Conservation (phyloP, 2,888 invertebrate genomes). For the Conistra vaccinii region DNA sequence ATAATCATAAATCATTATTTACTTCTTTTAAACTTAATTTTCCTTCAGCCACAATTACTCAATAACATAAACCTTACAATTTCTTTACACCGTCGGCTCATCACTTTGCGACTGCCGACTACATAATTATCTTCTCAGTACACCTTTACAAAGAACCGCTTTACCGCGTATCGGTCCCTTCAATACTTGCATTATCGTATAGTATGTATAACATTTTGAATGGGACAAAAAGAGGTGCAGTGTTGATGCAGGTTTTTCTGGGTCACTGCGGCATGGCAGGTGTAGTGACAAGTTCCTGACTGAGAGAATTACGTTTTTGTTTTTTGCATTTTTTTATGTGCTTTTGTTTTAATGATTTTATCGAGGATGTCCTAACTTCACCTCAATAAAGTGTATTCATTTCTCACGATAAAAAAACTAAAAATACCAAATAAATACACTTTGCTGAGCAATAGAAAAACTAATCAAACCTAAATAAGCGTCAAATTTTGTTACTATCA, state of each 20-base stretch:
- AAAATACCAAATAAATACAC: too few species aligned
- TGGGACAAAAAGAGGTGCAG: slow-evolving; percentile 13
- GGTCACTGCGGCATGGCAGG: slow-evolving; percentile 41
- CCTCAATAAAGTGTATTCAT: too few species aligned
- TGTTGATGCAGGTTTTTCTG: slow-evolving; percentile 47
- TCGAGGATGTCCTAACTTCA: too few species aligned
- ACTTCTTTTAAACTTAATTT: neutral
- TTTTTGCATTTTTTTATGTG: neutral
- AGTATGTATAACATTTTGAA: slow-evolving; percentile 38
- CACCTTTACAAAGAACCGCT: slow-evolving; percentile 27
- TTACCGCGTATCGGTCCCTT: slow-evolving; percentile 27
- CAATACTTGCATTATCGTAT: slow-evolving; percentile 23
- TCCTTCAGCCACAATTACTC: neutral
- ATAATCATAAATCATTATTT: neutral
- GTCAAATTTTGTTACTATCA: too few species aligned
- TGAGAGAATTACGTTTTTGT: neutral
- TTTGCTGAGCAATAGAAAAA: too few species aligned
- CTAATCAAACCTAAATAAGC: too few species aligned
- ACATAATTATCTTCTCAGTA: slow-evolving; percentile 19
- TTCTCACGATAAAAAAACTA: too few species aligned
- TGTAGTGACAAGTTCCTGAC: slow-evolving; percentile 27
- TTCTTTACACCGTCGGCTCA: slow-evolving; percentile 2
- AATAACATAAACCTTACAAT: neutral
- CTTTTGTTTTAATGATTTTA: neutral
- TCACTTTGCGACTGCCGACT: slow-evolving; percentile 4